A percentile compares a stretch with the other conserved stretches of the same genome.
These are phyloP conservation scores for Manduca sexta DNA, from an alignment of 1,140 invertebrate species.

Conservation along the genomic window DNA sequence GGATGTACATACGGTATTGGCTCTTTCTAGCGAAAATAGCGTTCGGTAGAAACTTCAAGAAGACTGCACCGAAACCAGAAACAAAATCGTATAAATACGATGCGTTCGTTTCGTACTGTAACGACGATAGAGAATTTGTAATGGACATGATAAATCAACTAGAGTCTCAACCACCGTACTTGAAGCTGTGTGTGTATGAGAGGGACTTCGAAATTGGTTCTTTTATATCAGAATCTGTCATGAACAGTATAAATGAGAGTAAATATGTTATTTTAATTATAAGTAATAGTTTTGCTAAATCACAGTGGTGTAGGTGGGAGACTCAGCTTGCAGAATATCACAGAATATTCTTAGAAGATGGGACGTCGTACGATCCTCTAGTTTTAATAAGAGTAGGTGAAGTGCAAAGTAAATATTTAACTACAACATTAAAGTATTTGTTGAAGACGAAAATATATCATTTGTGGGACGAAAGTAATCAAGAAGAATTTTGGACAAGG, in stretches of 20 bases:
- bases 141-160: constrained; percentile 73
- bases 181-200: constrained; percentile 78
- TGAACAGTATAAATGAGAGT: constrained; percentile 75
- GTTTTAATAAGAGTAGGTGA: constrained; percentile 76
- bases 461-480: constrained; percentile 70
- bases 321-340: constrained; percentile 76
- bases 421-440: constrained; percentile 74
- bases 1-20: constrained; percentile 73
- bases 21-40: constrained; percentile 70
- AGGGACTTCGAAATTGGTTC: constrained; percentile 78
- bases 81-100: constrained; percentile 73
- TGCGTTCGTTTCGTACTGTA: constrained; percentile 80
- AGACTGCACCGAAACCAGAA: constrained; percentile 28
- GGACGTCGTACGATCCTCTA: constrained; percentile 67
- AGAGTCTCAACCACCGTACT: constrained; percentile 72
- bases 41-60: constrained; percentile 56
- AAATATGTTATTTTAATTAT: constrained; percentile 77
- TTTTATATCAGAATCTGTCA: constrained; percentile 76
- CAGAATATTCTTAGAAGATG: constrained; percentile 68
- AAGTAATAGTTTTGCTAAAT: constrained; percentile 77
- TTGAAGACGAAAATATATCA: constrained; percentile 78
- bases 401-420: constrained; percentile 70
- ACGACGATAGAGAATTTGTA: constrained; percentile 77
- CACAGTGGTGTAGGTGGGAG: constrained; percentile 81
- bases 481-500: constrained; percentile 72